Evolutionary conservation across 2,113 vertebrate genomes (phyloP), one percentile per base, ranked within the genome.

Genomic region (Pyrgilauda ruficollis): DNA sequence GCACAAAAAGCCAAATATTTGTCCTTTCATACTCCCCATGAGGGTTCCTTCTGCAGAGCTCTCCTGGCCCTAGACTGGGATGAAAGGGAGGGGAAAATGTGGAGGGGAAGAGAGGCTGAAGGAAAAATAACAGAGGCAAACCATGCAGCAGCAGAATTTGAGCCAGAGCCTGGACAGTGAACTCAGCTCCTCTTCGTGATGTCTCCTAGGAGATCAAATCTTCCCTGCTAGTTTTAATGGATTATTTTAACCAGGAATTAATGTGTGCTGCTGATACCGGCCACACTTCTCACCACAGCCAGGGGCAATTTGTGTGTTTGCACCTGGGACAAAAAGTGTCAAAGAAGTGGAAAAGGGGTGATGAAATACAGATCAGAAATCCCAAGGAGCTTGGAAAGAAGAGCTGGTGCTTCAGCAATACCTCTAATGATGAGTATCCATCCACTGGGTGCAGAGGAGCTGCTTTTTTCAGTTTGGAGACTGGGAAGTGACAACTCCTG

Each of bases 1-100:
- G 52, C 69, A 39, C 68, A 55, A 5, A 62, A 84, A 77, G 72
- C 76, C 87, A 94, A 96, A 73, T 84, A 67, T 95, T 94, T 91
- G 59, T 89, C 68, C 93, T 91, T 73, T 69, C 31, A 3, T 0
- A 1, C 35, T 73, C 27, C 13, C n/a, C 1, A 2, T 31, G 64
- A 79, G 55, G 19, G 13, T 31, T 92, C 43, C 31, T 81, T 39
- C 59, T 53, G 81, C 13, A 4, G 67, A 80, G 21, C 7, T 72
- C 44, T 61, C 33, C 53, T 8, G 15, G 59, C 28, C 23, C 27
- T 30, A 12, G 47, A 15, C 8, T 0, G 2, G 15, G 31, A 59
- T 30, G 49, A 46, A 52, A 33, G 26, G 23, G 5, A 69, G 22
- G 23, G 30, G 50, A n/a, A 91, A 89, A 62, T 1, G 1, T 0